Base-by-base conservation (phyloP, 64 coral and sea anemone genomes). In the Hydrozoanthus tunicans region DNA sequence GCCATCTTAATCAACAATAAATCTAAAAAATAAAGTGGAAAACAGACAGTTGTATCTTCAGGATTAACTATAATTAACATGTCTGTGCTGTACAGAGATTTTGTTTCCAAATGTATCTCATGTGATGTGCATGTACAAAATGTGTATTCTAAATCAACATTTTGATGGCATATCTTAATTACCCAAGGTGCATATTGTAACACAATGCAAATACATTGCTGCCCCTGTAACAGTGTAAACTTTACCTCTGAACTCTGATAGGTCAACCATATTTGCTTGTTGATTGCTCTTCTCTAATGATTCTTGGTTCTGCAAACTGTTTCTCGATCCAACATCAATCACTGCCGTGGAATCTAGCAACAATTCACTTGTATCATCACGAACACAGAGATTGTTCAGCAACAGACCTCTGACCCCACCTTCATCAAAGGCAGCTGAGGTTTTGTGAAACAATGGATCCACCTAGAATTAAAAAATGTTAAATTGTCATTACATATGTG, bases 371-470 rank as follows among this genome's bases (percentile, higher is more conserved):
- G 15, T 89, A 68, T 99, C 92, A 81, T 94, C 94, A 62, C 92
- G 79, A 9, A 93, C 77, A 90, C 70, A 90, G 76, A 99, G 58
- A 24, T 94, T 79, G 61, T 99, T 99, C 5, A 94, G 61, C 10
- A 96, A 80, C 17, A 96, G 86, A 7, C 97, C 93, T 24, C 62
- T 90, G 5, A 94, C 93, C 51, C 96, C 93, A 89, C 96, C 96
- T 61, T 98, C 96, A 75, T 98, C 91, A 95, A 98, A 98, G 13
- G 96, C 90, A 55, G 96, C 91, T 65, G 96, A 95, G 3, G 91
- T 95, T 77, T 98, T 98, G 57, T 98, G 96, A 79, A 98, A 98
- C 71, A 98, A 91, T 81, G 96, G 96, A 78, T 98, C 96, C 93
- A 95, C 91, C 93, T 96, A 51, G 2, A 63, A 17, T 7, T 51